Evolutionary conservation across 35 echinoderm and acorn worm species (phyloP).

Genomic region (Heliocidaris erythrogramma): DNA sequence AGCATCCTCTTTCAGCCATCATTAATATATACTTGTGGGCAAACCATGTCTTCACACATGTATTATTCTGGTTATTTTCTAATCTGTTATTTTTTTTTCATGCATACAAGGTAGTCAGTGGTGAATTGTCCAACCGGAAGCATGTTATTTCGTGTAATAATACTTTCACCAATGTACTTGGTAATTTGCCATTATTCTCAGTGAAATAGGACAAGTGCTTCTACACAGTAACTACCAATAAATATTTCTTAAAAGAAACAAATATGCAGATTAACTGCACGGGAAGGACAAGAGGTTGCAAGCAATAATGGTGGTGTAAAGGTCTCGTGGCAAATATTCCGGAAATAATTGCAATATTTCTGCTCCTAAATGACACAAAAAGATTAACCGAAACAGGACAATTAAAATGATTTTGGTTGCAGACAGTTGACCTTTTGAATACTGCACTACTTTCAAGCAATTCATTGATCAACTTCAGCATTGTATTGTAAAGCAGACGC

Average conservation of each 20-base stretch:
- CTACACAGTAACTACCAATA: too few relatives aligned
- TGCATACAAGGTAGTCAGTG: too few relatives aligned
- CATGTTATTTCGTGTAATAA: too few relatives aligned
- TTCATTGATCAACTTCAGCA: background rate
- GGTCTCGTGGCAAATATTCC: background rate
- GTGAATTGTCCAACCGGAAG: too few relatives aligned
- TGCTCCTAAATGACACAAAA: background rate
- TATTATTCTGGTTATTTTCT: too few relatives aligned
- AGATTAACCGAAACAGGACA: background rate
- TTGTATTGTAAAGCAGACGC: background rate
- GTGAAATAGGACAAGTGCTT: too few relatives aligned
- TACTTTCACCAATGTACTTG: too few relatives aligned
- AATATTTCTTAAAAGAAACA: background rate
- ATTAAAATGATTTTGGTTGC: background rate
- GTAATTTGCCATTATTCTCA: too few relatives aligned
- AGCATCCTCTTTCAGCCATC: too few relatives aligned
- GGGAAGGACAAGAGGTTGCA: background rate
- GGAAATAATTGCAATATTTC: background rate
- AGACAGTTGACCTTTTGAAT: background rate
- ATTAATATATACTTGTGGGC: too few relatives aligned
- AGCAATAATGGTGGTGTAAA: background rate
- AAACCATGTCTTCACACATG: too few relatives aligned
- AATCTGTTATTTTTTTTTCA: too few relatives aligned
- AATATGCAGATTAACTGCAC: background rate
- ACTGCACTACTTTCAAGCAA: background rate